A percentile compares a stretch with the other conserved stretches of the same genome.
Evolutionary conservation across 2,113 vertebrate genomes (phyloP).

Genomic region (Pteronura brasiliensis): DNA sequence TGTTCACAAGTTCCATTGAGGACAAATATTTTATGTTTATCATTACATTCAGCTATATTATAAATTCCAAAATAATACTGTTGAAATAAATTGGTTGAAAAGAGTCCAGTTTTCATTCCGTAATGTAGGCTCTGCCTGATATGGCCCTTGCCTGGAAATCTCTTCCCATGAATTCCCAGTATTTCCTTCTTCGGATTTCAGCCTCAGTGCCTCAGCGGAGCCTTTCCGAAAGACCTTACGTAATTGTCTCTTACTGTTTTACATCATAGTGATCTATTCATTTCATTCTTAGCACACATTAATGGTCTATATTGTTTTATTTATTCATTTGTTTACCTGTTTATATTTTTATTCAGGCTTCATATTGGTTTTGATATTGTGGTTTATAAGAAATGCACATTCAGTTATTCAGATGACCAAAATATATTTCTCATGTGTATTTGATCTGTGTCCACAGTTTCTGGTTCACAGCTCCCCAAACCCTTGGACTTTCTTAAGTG

Average conservation of each 20-base stretch:
- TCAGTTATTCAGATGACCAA: neutral
- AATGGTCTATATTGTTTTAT: neutral
- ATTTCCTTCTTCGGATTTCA: neutral
- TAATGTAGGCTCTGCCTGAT: neutral
- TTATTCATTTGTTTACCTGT: neutral
- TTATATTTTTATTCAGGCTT: neutral
- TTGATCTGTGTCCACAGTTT: neutral
- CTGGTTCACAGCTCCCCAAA: neutral
- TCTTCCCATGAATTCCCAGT: neutral
- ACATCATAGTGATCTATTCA: neutral
- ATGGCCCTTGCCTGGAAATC: neutral
- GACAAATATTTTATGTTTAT: neutral
- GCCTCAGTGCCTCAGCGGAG: neutral
- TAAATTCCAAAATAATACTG: neutral
- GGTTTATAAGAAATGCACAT: neutral
- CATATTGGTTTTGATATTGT: neutral
- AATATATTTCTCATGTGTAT: neutral
- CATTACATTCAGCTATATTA: neutral
- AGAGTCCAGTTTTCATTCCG: neutral
- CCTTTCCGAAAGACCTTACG: neutral
- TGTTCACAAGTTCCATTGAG: neutral
- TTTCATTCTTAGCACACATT: neutral
- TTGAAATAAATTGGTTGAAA: neutral
- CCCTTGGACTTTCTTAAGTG: neutral
- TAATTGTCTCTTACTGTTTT: neutral